These are phyloP conservation scores for Gorsachius magnificus DNA, from an alignment of 2,797 vertebrate genomes.

Conservation along the genomic window DNA sequence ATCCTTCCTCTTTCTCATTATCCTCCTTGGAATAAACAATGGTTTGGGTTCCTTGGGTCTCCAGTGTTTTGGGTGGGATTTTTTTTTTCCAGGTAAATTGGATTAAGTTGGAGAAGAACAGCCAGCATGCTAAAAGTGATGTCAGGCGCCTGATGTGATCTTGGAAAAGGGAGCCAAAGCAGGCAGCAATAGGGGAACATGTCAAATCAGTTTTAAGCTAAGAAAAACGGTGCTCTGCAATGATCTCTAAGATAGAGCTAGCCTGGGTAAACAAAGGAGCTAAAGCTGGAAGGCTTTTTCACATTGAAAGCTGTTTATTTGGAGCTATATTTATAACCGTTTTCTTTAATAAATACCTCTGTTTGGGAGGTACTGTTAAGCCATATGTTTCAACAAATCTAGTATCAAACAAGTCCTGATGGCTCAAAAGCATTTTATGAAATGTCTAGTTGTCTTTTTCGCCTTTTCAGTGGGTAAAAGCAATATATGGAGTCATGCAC, in stretches of 20 bases:
- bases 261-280: background rate
- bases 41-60: background rate
- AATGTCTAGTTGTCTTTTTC: background rate
- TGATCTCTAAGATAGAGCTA: background rate
- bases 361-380: constrained; percentile 4
- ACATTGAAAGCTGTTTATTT: background rate
- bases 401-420: background rate
- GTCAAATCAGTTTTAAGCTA: background rate
- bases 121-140: background rate
- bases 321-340: background rate
- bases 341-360: constrained; percentile 35
- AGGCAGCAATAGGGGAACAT: background rate
- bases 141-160: background rate
- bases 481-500: background rate
- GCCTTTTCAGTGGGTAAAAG: background rate
- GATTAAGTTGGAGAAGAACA: background rate
- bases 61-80: background rate
- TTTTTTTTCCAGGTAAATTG: background rate
- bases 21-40: background rate
- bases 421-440: background rate
- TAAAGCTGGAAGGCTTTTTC: background rate
- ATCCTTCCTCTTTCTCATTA: background rate
- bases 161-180: background rate
- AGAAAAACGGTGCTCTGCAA: background rate
- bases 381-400: constrained; percentile 3